A percentile compares a stretch with the other conserved stretches of the same genome.
phyloP scores from a whole-genome alignment of 2,888 invertebrate genomes.

The Chrysomela aeneicollis region DNA sequence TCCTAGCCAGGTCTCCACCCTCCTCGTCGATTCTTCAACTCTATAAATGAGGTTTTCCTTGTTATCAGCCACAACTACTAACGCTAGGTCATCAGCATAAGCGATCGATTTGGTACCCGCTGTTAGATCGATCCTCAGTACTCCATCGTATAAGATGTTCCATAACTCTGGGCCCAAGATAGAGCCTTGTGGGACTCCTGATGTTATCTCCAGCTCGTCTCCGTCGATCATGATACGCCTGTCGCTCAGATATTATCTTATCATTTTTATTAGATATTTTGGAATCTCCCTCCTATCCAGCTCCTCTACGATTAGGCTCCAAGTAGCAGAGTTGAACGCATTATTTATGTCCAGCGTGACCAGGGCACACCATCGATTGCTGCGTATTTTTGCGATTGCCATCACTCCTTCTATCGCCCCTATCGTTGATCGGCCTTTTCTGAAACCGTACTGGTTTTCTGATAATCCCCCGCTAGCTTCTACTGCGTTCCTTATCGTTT shows the following conservation, averaged over 20 bases:
- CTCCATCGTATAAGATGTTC: no score
- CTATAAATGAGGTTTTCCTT: not conserved
- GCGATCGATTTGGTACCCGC: not conserved
- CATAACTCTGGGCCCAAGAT: constrained; percentile 12
- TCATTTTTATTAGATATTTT: not conserved
- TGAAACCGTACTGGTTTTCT: not conserved
- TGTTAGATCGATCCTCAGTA: not conserved
- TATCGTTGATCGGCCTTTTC: not conserved
- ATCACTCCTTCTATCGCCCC: not conserved
- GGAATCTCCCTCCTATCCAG: not conserved
- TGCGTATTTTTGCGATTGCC: not conserved
- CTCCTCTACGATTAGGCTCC: not conserved
- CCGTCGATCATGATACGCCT: not conserved
- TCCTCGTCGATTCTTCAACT: no score
- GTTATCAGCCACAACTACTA: not conserved
- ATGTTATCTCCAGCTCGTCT: not conserved
- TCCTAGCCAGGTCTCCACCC: not conserved
- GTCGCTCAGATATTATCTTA: not conserved
- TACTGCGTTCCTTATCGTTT: constrained; percentile 8
- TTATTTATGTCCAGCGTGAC: constrained; percentile 2
- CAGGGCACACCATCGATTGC: not conserved
- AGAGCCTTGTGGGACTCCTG: constrained; percentile 11
- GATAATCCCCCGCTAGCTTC: not conserved
- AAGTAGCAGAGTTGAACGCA: constrained; percentile 11
- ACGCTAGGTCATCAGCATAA: constrained; percentile 1